Base-by-base conservation (phyloP, 2,113 vertebrate genomes). In the Ailuropoda melanoleuca region DNA sequence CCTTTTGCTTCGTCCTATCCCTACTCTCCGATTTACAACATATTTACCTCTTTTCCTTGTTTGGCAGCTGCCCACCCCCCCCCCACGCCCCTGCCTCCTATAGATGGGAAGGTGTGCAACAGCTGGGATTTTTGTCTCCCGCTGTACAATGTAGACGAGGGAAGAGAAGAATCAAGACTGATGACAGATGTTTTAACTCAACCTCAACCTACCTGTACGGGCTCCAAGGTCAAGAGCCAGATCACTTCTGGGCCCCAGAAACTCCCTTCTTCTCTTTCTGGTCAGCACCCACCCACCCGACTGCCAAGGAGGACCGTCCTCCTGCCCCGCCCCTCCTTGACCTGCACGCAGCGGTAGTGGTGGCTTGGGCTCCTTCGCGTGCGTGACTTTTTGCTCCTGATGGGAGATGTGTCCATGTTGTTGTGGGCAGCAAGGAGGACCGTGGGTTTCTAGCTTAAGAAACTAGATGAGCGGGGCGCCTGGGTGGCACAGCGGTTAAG, bases 331-430 rank as follows among this genome's bases (percentile, higher is more conserved):
- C 34, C 4, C 66, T 2, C 26, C 64, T 13, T 56, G 58, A 29
- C 72, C 56, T 50, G 2, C 9, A 0, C 0, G 7, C 18, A 7
- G 0, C 0, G 1, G 9, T 11, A 18, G 31, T 1, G 15, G 0
- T 18, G 0, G 29, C 4, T 1, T 8, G 6, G 6, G 64, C 21
- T 34, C 80, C 31, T 56, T 1, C 2, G 19, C 8, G 1, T 0
- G 2, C 13, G 50, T 14, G 24, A 62, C 6, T 15, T 15, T 70
- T 29, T 31, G 92, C 21, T 24, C 43, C 18, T 2, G 4, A 19
- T 8, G 39, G n/a, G 85, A 94, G 43, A 4, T 29, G 11, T 0
- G 10, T 0, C 81, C 4, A 0, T 15, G 48, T 13, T 2, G 56
- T 56, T 17, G 18, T 7, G 15, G 2, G 19, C 13, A 23, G 14